Evolutionary conservation across 2,888 invertebrate species (phyloP).

Genomic region (Trachelus tabidus): DNA sequence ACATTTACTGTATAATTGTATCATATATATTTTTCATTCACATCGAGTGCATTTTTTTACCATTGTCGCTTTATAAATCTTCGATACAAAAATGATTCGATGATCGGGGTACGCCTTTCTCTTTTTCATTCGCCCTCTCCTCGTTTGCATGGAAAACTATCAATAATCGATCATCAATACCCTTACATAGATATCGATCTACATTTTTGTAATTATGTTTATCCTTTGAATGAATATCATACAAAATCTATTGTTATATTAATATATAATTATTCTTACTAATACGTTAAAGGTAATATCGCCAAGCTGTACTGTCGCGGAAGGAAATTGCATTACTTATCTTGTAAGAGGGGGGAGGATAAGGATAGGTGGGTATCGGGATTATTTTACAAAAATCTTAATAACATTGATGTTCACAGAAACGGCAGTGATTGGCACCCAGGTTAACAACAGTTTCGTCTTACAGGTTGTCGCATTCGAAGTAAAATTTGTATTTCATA

Average conservation of each 20-base stretch:
- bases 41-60: constrained; percentile 47
- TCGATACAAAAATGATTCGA: constrained; percentile 44
- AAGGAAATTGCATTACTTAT: not conserved
- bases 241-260: constrained; percentile 42
- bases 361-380: not conserved
- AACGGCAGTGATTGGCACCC: constrained; percentile 32
- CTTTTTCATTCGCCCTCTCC: constrained; percentile 4
- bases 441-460: not conserved
- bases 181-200: constrained; percentile 27
- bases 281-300: constrained; percentile 33
- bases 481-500: not conserved
- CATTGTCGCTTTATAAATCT: constrained; percentile 41
- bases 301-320: constrained; percentile 17
- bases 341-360: not conserved
- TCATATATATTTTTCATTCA: constrained; percentile 40
- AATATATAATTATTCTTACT: constrained; percentile 38
- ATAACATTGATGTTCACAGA: constrained; percentile 24
- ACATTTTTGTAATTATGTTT: constrained; percentile 16
- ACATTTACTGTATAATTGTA: constrained; percentile 21
- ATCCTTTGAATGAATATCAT: constrained; percentile 44
- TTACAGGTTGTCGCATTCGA: not conserved
- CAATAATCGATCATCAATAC: constrained; percentile 26
- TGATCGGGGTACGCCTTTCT: constrained; percentile 28
- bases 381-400: constrained; percentile 33
- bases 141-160: constrained; percentile 11